Base-by-base conservation (phyloP, 2,113 vertebrate genomes). In the Peromyscus californicus region DNA sequence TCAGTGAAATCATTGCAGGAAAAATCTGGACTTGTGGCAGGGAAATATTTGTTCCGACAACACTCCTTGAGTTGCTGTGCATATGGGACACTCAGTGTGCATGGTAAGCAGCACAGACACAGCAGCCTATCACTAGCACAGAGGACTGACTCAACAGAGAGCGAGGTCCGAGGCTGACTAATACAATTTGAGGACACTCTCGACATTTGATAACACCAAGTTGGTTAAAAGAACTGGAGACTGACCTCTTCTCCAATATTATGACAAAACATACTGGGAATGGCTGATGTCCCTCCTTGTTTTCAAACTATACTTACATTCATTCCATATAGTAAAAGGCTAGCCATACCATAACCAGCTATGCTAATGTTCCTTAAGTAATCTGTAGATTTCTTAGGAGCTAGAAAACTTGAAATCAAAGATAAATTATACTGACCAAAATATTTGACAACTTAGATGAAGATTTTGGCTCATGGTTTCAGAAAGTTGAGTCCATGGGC, bases 371-470 rank as follows among this genome's bases (percentile, higher is more conserved):
- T 65, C 16, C 29, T 79, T 51, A 69, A 84, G 36, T 54, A 85
- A 90, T 65, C 8, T 63, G 45, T 57, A 95, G 48, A 57, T 36
- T 80, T 82, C 82, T n/a, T 83, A 11, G 21, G 39, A 13, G 36
- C 87, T 21, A 91, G 31, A 24, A 45, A 97, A 67, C 65, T 86
- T 63, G 8, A 89, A 88, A 79, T 54, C 93, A 33, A 72, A 59
- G 80, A 3, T 67, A 92, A 70, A 48, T 1, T 85, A 39, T 51
- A 70, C 15, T 36, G 63, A 87, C 65, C 39, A 87, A 48, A 86
- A 69, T 51, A 87, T 42, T 63, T 87, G 65, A 69, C 10, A 69
- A 51, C 17, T 33, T 86, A 87, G 63, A 84, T 84, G n/a, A 67
- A 48, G 45, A 51, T 69, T 88, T 54, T 22, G 10, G 21, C 45